Conservation (phyloP, 2,797 vertebrate genomes). For the Poecilia velifera region DNA sequence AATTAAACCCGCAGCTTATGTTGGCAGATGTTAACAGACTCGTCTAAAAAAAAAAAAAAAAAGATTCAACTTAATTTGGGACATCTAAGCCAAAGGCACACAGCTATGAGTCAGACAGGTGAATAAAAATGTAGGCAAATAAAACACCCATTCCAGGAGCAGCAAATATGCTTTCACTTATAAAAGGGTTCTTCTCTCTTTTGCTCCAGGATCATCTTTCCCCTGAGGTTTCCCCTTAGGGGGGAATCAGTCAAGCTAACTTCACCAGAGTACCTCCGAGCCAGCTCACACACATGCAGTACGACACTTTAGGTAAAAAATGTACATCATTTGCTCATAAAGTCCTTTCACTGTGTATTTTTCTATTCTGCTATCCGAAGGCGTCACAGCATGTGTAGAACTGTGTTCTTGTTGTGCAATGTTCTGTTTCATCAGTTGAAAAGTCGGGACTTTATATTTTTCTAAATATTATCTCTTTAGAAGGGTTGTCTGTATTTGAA, state of each 20-base stretch:
- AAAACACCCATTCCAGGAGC: constrained; percentile 42
- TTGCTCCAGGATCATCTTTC: background rate
- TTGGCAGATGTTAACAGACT: constrained; percentile 24
- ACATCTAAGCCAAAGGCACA: constrained; percentile 4
- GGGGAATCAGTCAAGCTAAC: background rate
- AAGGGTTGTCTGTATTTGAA: constrained; percentile 66
- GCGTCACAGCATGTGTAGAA: constrained; percentile 60
- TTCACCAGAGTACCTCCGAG: background rate
- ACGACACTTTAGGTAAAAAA: background rate
- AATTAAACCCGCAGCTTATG: background rate
- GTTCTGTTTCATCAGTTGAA: constrained; percentile 65
- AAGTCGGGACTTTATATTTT: constrained; percentile 84
- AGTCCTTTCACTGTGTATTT: constrained; percentile 18
- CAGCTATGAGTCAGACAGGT: constrained; percentile 18
- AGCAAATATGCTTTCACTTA: constrained; percentile 23
- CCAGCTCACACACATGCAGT: background rate
- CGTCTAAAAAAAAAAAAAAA: constrained; percentile 5
- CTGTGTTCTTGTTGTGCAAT: constrained; percentile 70
- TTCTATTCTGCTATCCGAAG: constrained; percentile 45
- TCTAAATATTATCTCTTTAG: constrained; percentile 75
- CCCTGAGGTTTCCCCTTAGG: background rate
- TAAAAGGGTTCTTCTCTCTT: background rate
- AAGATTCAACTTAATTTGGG: constrained; percentile 13
- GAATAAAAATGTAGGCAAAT: constrained; percentile 49
- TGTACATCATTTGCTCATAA: background rate